A percentile compares a stretch with the other conserved stretches of the same genome.
phyloP scores from a whole-genome alignment of 2,888 invertebrate genomes.

The Heteromyza rotundicornis region DNA sequence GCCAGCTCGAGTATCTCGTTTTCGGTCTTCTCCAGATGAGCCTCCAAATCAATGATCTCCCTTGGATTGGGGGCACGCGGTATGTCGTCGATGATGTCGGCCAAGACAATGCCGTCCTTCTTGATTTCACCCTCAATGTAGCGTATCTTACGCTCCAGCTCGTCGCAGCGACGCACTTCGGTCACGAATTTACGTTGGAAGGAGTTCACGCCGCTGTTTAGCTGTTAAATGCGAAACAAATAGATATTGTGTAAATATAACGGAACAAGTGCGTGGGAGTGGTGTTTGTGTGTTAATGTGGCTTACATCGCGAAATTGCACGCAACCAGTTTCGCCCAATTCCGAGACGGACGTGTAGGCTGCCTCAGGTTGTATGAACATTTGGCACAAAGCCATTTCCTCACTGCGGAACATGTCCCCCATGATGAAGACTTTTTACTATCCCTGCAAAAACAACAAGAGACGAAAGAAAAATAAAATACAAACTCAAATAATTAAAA shows the following conservation, averaged over 20 bases:
- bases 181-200: constrained; percentile 88
- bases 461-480: background rate
- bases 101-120: constrained; percentile 77
- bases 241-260: constrained; percentile 2
- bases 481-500: no score
- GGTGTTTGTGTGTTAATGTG: background rate
- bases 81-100: constrained; percentile 71
- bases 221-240: constrained; percentile 62
- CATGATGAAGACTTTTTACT: constrained; percentile 65
- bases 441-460: constrained; percentile 37
- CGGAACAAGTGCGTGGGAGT: background rate
- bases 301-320: constrained; percentile 96
- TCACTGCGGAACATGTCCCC: constrained; percentile 88
- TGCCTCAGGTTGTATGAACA: constrained; percentile 95
- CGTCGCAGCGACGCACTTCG: constrained; percentile 84
- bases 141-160: constrained; percentile 81
- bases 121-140: constrained; percentile 83
- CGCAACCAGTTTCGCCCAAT: constrained; percentile 91
- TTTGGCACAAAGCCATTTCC: constrained; percentile 91
- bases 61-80: constrained; percentile 79
- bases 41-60: constrained; percentile 81
- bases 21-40: constrained; percentile 95
- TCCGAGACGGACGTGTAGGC: constrained; percentile 94
- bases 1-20: constrained; percentile 94
- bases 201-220: constrained; percentile 79